Evolutionary conservation across 2,113 vertebrate species (phyloP).

Genomic region (Scortum barcoo): DNA sequence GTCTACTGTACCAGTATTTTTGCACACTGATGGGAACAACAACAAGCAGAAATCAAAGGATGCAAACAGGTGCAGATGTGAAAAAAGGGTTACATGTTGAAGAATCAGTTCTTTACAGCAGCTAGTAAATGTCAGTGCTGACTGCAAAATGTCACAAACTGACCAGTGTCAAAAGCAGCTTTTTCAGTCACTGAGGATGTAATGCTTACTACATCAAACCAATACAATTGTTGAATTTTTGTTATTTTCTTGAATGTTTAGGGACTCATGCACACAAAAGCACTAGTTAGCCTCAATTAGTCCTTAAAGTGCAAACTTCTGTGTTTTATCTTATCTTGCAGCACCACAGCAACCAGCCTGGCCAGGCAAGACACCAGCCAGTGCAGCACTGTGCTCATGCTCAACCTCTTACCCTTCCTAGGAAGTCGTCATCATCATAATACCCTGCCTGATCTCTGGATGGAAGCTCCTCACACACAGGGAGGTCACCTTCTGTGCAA

Average conservation of each 20-base stretch:
- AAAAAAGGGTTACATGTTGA: neutral
- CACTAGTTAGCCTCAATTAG: constrained; percentile 33
- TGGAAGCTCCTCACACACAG: constrained; percentile 86
- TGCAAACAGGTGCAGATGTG: constrained; percentile 30
- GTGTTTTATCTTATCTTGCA: constrained; percentile 39
- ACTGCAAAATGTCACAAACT: neutral
- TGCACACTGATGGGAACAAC: constrained; percentile 26
- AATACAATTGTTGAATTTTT: neutral
- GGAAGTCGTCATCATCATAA: constrained; percentile 84
- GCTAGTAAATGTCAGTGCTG: neutral
- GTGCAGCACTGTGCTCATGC: constrained; percentile 73
- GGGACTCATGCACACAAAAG: constrained; percentile 54
- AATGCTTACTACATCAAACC: neutral
- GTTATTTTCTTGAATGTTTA: constrained; percentile 8
- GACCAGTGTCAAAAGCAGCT: neutral
- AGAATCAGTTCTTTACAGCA: constrained; percentile 1
- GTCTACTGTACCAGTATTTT: constrained; percentile 24
- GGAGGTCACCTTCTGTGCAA: constrained; percentile 69
- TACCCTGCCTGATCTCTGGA: constrained; percentile 78
- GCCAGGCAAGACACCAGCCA: constrained; percentile 46
- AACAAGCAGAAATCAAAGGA: constrained; percentile 47
- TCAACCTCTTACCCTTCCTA: constrained; percentile 89
- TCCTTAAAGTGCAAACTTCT: constrained; percentile 16
- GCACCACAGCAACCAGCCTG: constrained; percentile 44
- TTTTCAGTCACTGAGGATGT: neutral